These are phyloP conservation scores for Ptychodera flava DNA, from an alignment of 35 echinoderm and acorn worm species.

Conservation along the genomic window DNA sequence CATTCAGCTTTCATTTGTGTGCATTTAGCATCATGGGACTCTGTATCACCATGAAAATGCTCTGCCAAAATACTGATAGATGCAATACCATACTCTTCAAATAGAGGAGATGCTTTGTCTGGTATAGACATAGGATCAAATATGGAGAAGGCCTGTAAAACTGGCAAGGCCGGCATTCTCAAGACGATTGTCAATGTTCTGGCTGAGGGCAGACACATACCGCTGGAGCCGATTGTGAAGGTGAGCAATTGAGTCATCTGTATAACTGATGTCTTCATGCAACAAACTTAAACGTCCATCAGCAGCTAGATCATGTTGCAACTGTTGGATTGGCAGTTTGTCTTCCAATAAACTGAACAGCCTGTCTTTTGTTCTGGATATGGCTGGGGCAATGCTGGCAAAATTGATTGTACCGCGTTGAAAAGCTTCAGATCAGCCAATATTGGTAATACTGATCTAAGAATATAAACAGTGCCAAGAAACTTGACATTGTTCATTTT, in stretches of 20 bases:
- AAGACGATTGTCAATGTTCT: constrained; percentile 25
- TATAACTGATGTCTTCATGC: not conserved
- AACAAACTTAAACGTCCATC: constrained; percentile 1
- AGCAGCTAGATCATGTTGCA: not conserved
- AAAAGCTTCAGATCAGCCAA: constrained; percentile 13
- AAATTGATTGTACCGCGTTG: constrained; percentile 19
- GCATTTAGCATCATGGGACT: not conserved
- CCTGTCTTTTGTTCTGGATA: not conserved
- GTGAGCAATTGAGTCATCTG: not conserved
- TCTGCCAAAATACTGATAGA: too few species aligned
- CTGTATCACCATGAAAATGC: not conserved
- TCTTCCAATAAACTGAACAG: not conserved
- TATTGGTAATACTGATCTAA: constrained; percentile 13
- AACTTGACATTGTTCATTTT: constrained; percentile 22
- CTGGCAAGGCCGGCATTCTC: not conserved
- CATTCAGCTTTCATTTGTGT: constrained; percentile 19
- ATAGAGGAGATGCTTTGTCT: too few species aligned
- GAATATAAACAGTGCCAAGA: constrained; percentile 6
- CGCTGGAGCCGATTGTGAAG: constrained; percentile 16
- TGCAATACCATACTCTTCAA: too few species aligned
- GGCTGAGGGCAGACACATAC: constrained; percentile 5
- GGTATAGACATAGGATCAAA: too few species aligned
- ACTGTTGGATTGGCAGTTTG: not conserved
- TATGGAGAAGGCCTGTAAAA: too few species aligned
- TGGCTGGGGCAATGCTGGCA: constrained; percentile 3